phyloP scores from a whole-genome alignment of 2,797 vertebrate species.

The Natrix natrix region DNA sequence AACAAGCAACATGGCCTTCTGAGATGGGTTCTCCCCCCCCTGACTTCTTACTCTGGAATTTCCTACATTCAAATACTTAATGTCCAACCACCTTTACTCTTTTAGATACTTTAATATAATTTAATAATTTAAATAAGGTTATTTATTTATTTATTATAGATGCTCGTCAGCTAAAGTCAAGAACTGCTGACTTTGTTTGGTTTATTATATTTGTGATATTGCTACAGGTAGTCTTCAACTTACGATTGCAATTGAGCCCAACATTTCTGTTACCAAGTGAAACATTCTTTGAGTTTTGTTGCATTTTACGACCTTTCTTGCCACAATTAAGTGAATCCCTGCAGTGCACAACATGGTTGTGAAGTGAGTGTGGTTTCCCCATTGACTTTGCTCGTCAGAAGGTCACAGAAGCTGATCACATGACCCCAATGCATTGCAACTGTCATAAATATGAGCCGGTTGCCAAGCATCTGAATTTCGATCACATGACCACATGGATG shows the following conservation, averaged over 20 bases:
- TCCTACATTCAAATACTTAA: not conserved
- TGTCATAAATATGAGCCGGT: not conserved
- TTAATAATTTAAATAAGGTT: no score
- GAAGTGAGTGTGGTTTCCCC: not conserved
- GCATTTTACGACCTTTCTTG: not conserved
- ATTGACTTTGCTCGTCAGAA: not conserved
- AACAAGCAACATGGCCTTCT: not conserved
- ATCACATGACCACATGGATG: not conserved
- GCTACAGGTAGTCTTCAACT: not conserved
- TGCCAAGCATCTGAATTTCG: not conserved
- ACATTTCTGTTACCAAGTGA: not conserved
- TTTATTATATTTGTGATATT: not conserved
- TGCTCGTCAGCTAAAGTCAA: not conserved
- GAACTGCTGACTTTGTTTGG: not conserved
- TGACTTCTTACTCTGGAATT: not conserved
- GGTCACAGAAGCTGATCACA: not conserved
- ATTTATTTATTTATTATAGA: not conserved
- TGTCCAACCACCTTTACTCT: not conserved
- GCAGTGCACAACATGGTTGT: not conserved
- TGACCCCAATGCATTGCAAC: not conserved
- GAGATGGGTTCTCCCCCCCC: not conserved
- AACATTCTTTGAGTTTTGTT: not conserved
- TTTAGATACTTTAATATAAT: not conserved
- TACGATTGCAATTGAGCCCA: not conserved
- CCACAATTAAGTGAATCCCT: not conserved